phyloP scores from a whole-genome alignment of 1,140 invertebrate genomes.

The Bilobella aurantiaca region DNA sequence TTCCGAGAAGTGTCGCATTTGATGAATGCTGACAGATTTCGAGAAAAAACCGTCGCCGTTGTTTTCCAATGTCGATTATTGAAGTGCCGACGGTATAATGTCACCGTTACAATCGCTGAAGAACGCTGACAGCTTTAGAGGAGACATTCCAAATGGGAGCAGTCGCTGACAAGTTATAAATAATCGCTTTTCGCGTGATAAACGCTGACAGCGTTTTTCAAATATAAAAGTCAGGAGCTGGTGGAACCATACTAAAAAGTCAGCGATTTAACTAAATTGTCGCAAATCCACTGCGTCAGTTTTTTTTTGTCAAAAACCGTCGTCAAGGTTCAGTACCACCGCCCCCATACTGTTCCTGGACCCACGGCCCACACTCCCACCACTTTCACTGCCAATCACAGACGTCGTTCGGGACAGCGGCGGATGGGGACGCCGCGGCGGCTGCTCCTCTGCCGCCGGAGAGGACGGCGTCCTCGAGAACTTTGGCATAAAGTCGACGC shows the following conservation, averaged over 20 bases:
- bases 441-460: neutral
- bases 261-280: neutral
- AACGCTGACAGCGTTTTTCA: neutral
- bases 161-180: neutral
- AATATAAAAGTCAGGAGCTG: neutral
- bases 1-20: no score
- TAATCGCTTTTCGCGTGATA: no score
- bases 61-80: no score
- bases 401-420: neutral
- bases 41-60: no score
- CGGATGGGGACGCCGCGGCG: neutral
- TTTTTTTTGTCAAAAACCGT: neutral
- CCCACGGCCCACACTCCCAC: neutral
- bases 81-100: no score
- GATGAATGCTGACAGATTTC: no score
- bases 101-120: no score
- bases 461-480: neutral
- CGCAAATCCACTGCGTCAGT: neutral
- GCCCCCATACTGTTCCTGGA: neutral
- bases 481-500: neutral
- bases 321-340: neutral
- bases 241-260: neutral
- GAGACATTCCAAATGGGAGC: neutral
- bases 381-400: neutral
- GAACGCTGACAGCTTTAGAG: no score